phyloP scores from a whole-genome alignment of 2,888 invertebrate species.

The Euplagia quadripunctaria region DNA sequence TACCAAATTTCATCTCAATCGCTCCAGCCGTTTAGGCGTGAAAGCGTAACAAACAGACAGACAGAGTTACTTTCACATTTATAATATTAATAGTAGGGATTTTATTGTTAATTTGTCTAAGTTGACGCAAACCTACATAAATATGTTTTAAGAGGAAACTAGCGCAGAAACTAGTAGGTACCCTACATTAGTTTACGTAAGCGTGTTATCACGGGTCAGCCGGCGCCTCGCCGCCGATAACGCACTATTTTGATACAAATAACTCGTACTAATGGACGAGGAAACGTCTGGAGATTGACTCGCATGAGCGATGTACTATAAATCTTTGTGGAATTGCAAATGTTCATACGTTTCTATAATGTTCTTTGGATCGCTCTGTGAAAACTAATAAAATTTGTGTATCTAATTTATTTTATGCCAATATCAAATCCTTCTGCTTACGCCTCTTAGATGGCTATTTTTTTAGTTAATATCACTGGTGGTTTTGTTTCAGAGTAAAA shows the following conservation, averaged over 20 bases:
- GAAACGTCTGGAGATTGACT: constrained; percentile 37
- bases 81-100: too few relatives aligned
- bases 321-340: constrained; percentile 11
- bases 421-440: not conserved
- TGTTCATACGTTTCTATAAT: not conserved
- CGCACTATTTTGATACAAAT: constrained; percentile 32
- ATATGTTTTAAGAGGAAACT: not conserved
- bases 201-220: constrained; percentile 56
- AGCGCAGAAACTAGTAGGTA: constrained; percentile 40
- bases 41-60: too few relatives aligned
- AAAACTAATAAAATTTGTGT: not conserved
- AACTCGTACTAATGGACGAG: constrained; percentile 29
- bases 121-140: not conserved
- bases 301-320: constrained; percentile 2
- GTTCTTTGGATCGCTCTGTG: not conserved
- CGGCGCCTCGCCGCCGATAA: constrained; percentile 56
- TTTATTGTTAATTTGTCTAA: too few relatives aligned
- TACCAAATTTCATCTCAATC: too few relatives aligned
- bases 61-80: too few relatives aligned
- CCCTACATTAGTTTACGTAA: constrained; percentile 44
- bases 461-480: not conserved
- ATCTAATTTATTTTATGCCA: not conserved
- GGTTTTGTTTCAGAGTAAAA: not conserved
- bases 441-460: not conserved
- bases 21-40: too few relatives aligned